Evolutionary conservation across 2,888 invertebrate genomes (phyloP).

Genomic region (Dyspetes luteomarginatus): DNA sequence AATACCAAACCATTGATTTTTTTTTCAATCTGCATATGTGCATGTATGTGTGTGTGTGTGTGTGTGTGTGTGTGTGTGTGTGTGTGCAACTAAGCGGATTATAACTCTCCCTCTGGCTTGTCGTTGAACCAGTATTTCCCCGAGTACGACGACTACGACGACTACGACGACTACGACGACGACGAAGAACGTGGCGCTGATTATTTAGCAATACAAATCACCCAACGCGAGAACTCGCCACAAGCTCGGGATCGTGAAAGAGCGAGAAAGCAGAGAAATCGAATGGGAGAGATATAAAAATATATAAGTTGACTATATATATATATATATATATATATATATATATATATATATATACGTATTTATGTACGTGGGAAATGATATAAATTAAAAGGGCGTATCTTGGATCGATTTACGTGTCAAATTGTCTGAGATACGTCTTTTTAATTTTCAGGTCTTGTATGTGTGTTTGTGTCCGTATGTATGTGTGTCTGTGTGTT

Average conservation of each 20-base stretch:
- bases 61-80: conserved; percentile 21
- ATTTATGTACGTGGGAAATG: background rate
- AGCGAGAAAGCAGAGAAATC: conserved; percentile 28
- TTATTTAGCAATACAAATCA: conserved; percentile 82
- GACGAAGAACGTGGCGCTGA: conserved; percentile 71
- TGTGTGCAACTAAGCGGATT: conserved; percentile 70
- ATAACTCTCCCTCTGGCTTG: conserved; percentile 72
- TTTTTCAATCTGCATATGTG: background rate
- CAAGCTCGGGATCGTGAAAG: conserved; percentile 37
- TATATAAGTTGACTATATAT: conserved; percentile 1
- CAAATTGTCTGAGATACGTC: background rate
- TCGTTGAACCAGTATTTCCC: conserved; percentile 79
- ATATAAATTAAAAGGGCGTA: conserved; percentile 16
- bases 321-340: conserved; percentile 1
- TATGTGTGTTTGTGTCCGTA: background rate
- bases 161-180: conserved; percentile 63
- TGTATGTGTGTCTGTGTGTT: background rate
- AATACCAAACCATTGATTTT: conserved; percentile 44
- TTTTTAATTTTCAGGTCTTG: background rate
- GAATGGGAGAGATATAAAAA: conserved; percentile 16
- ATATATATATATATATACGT: background rate
- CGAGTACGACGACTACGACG: conserved; percentile 72
- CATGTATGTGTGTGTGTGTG: background rate
- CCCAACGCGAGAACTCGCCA: conserved; percentile 67
- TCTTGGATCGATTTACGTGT: background rate